A percentile compares a stretch with the other conserved stretches of the same genome.
Conservation (phyloP, 2,888 invertebrate genomes). For the Drosophila fulvimacula region DNA sequence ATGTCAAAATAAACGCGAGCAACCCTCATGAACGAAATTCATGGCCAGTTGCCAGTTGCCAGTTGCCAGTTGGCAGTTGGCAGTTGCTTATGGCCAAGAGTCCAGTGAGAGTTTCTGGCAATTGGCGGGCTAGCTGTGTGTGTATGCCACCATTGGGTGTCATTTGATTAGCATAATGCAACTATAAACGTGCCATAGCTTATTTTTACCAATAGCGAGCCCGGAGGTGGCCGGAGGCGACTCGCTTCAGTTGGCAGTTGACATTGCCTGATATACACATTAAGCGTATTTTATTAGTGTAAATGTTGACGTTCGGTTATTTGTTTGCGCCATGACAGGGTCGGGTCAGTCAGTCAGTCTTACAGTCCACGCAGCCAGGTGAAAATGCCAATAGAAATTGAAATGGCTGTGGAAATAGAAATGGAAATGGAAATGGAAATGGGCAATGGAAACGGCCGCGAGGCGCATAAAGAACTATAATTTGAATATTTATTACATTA, state of each 20-base stretch:
- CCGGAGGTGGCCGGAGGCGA: conserved; percentile 21
- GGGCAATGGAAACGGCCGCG: conserved; percentile 17
- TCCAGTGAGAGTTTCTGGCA: conserved; percentile 44
- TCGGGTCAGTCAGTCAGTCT: conserved; percentile 1
- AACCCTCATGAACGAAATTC: conserved; percentile 54
- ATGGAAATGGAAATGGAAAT: conserved; percentile 38
- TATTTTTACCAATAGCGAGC: conserved; percentile 73
- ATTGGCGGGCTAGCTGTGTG: conserved; percentile 32
- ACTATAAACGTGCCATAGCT: conserved; percentile 78
- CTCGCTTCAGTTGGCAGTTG: conserved; percentile 61
- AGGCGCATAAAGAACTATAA: conserved; percentile 57
- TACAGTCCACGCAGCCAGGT: conserved; percentile 51
- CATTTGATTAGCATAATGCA: conserved; percentile 81
- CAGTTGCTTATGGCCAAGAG: conserved; percentile 27
- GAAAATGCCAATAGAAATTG: conserved; percentile 67
- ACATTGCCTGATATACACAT: conserved; percentile 69
- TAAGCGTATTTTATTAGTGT: conserved; percentile 74
- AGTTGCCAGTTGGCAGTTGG: conserved; percentile 19
- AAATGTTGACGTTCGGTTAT: conserved; percentile 74
- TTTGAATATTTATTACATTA: conserved; percentile 80
- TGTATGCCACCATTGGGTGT: conserved; percentile 78
- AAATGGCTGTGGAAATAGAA: conserved; percentile 47
- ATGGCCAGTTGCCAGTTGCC: conserved; percentile 45
- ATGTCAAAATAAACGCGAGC: conserved; percentile 75
- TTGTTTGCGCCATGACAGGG: conserved; percentile 58